phyloP scores from a whole-genome alignment of 2,888 invertebrate genomes.

The Lissonota sp. region DNA sequence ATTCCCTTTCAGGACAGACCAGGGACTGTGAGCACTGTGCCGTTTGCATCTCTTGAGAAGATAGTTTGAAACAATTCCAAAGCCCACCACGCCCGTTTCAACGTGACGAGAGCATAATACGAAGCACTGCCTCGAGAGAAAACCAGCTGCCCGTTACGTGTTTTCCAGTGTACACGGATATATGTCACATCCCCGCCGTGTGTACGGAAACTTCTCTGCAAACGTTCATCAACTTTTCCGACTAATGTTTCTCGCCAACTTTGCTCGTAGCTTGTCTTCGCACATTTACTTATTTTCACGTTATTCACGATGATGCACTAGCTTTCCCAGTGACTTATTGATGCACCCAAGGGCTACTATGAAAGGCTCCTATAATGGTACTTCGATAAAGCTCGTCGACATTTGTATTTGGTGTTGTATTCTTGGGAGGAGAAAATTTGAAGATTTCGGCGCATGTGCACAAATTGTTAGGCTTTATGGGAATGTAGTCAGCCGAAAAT shows the following conservation, averaged over 20 bases:
- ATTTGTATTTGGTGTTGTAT: too few species aligned
- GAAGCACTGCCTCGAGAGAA: conserved; percentile 8
- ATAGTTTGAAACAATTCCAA: conserved; percentile 46
- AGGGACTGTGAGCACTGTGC: conserved; percentile 1
- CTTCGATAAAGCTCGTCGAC: too few species aligned
- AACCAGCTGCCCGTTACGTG: conserved; percentile 14
- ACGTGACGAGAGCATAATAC: conserved; percentile 36
- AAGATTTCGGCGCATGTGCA: too few species aligned
- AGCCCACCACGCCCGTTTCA: neutral
- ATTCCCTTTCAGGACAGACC: conserved; percentile 46
- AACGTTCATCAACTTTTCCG: conserved; percentile 15
- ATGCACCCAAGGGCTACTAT: too few species aligned
- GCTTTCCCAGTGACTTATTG: too few species aligned
- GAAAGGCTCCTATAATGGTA: too few species aligned
- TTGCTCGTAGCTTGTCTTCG: neutral
- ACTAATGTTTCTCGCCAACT: conserved; percentile 17
- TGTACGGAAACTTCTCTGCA: neutral
- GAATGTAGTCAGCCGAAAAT: too few species aligned
- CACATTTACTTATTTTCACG: neutral
- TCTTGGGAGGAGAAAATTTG: too few species aligned
- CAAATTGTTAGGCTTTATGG: too few species aligned
- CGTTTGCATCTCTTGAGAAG: conserved; percentile 28
- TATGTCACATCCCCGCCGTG: neutral
- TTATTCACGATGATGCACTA: too few species aligned
- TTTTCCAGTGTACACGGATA: conserved; percentile 7